Conservation (phyloP, 2,113 vertebrate species). For the Gnathonemus echidnorhynchus region DNA sequence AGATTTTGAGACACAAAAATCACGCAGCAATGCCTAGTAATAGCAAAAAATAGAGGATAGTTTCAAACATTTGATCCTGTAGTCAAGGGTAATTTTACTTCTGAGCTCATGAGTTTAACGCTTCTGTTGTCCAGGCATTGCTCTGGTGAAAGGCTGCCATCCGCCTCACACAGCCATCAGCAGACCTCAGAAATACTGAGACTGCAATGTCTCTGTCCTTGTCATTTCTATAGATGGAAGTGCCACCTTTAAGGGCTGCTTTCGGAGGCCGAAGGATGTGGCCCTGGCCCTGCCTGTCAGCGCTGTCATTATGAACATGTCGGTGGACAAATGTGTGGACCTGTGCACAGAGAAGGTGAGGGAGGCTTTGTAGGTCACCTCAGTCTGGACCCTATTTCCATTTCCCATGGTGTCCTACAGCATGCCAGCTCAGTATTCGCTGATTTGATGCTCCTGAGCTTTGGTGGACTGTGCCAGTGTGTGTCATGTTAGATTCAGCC, state of each 20-base stretch:
- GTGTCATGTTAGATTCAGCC: neutral
- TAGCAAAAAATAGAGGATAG: too few relatives aligned
- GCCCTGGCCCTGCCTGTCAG: conserved; percentile 77
- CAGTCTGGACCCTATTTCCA: neutral
- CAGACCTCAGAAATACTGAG: neutral
- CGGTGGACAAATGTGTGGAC: conserved; percentile 92
- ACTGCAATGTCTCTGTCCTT: neutral
- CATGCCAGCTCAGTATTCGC: neutral
- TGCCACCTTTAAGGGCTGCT: conserved; percentile 89
- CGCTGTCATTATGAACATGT: conserved; percentile 75
- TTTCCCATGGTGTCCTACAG: neutral
- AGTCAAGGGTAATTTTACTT: neutral
- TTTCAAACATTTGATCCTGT: neutral
- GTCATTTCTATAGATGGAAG: conserved; percentile 73
- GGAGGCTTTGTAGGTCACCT: neutral
- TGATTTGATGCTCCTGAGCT: neutral
- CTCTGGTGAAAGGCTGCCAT: neutral
- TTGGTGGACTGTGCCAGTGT: neutral
- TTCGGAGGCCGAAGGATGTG: conserved; percentile 76
- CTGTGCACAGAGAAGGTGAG: conserved; percentile 87
- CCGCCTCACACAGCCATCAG: neutral
- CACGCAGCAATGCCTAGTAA: too few relatives aligned
- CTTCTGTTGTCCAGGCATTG: neutral
- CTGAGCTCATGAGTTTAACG: neutral
- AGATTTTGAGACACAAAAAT: too few relatives aligned